A percentile compares a stretch with the other conserved stretches of the same genome.
phyloP scores from a whole-genome alignment of 2,113 vertebrate species.

The Piaya cayana region DNA sequence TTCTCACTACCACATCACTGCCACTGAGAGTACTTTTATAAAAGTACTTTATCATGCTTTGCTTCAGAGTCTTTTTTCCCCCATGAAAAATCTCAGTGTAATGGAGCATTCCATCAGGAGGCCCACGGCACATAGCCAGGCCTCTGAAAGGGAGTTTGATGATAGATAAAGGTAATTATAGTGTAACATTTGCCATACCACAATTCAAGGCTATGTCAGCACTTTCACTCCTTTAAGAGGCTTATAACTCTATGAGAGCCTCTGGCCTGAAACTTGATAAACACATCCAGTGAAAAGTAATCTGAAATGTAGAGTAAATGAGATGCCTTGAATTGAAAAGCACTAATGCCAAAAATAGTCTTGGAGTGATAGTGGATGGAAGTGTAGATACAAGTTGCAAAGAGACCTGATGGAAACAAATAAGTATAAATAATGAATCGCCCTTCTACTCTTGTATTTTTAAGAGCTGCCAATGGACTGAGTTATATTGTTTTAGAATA shows the following conservation, averaged over 20 bases:
- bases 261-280: slow-evolving; percentile 38
- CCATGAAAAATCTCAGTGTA: slow-evolving; percentile 12
- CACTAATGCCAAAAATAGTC: not conserved
- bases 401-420: not conserved
- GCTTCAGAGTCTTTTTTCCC: not conserved
- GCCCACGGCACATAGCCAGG: slow-evolving; percentile 1
- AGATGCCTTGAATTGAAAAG: slow-evolving; percentile 15
- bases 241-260: slow-evolving; percentile 28
- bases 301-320: not conserved
- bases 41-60: slow-evolving; percentile 42
- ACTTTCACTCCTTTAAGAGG: slow-evolving; percentile 28
- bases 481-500: not conserved
- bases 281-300: slow-evolving; percentile 36
- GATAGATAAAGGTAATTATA: slow-evolving; percentile 69
- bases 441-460: not conserved
- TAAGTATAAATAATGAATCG: not conserved
- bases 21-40: not conserved
- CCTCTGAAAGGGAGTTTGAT: slow-evolving; percentile 15
- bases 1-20: not conserved
- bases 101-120: slow-evolving; percentile 35
- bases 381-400: not conserved
- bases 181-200: slow-evolving; percentile 35
- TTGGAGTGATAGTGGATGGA: not conserved
- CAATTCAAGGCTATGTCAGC: slow-evolving; percentile 56
- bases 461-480: not conserved